phyloP scores from a whole-genome alignment of 2,888 invertebrate species.

The Hypselothyrea guttata region DNA sequence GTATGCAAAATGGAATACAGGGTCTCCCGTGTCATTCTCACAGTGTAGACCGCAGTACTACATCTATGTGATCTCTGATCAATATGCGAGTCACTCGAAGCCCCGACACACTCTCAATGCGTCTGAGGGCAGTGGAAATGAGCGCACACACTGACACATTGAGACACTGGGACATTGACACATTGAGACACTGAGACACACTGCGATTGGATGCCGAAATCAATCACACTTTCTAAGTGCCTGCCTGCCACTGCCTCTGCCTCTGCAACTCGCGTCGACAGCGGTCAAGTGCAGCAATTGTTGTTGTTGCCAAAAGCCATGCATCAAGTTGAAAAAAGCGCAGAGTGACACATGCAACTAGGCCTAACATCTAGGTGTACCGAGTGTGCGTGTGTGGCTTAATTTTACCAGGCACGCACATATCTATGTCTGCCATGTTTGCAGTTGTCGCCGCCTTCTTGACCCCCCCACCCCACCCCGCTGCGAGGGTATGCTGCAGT shows the following conservation, averaged over 20 bases:
- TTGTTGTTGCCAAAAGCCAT: conserved; percentile 26
- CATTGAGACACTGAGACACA: too few species aligned
- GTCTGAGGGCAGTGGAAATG: conserved; percentile 66
- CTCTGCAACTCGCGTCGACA: conserved; percentile 30
- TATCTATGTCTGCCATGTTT: conserved; percentile 19
- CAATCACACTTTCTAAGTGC: conserved; percentile 79
- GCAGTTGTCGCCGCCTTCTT: conserved; percentile 5
- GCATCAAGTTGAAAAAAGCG: conserved; percentile 24
- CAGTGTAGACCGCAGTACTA: conserved; percentile 1
- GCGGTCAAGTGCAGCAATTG: conserved; percentile 34
- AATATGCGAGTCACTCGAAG: conserved; percentile 55
- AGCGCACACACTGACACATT: conserved; percentile 52
- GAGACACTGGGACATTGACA: too few species aligned
- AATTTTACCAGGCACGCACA: conserved; percentile 47
- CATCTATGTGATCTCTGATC: conserved; percentile 40
- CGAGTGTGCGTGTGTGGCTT: conserved; percentile 23
- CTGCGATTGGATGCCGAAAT: conserved; percentile 73
- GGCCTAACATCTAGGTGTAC: conserved; percentile 11
- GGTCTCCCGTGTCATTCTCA: too few species aligned
- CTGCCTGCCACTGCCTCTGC: conserved; percentile 22
- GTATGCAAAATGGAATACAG: too few species aligned
- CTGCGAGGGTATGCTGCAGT: background rate
- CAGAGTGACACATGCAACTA: conserved; percentile 47
- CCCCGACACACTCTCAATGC: conserved; percentile 65
- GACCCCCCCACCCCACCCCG: too few species aligned